phyloP scores from a whole-genome alignment of 2,797 vertebrate genomes.

The Propithecus perrieri region DNA sequence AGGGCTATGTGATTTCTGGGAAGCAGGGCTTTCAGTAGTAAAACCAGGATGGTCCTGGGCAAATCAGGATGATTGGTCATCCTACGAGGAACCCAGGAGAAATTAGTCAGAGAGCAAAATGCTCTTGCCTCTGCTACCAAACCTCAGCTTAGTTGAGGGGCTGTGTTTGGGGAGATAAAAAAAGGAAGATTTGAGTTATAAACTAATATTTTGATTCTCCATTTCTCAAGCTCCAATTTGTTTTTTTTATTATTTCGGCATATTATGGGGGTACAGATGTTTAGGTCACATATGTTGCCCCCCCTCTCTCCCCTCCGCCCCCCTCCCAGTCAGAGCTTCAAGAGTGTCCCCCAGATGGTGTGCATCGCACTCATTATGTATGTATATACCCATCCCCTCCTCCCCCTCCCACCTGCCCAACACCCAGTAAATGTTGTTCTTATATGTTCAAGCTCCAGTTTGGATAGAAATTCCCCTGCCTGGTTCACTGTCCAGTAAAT shows the following conservation, averaged over 20 bases:
- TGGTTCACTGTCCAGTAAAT: neutral
- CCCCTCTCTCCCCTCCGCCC: too few species aligned
- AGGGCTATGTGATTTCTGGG: neutral
- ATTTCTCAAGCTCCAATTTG: neutral
- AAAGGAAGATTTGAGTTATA: neutral
- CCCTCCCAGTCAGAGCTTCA: too few species aligned
- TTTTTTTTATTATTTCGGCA: too few species aligned
- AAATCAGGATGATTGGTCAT: neutral
- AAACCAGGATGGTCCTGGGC: neutral
- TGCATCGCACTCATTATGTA: too few species aligned
- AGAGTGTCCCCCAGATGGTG: too few species aligned
- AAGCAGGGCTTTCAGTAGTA: neutral
- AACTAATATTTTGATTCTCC: neutral
- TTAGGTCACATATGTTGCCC: too few species aligned
- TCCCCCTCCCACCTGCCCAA: too few species aligned
- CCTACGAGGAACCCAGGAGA: neutral
- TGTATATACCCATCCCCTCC: too few species aligned
- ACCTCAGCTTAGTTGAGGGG: neutral
- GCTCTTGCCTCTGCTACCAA: neutral
- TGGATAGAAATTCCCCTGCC: constrained; percentile 3
- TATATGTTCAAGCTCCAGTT: neutral
- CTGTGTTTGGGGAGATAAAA: neutral
- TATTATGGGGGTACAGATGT: too few species aligned
- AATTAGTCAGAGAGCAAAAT: neutral
- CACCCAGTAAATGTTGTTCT: too few species aligned